Evolutionary conservation across 2,113 vertebrate species (phyloP), one percentile per base, ranked within the genome.

Genomic region (Rhombomys opimus): DNA sequence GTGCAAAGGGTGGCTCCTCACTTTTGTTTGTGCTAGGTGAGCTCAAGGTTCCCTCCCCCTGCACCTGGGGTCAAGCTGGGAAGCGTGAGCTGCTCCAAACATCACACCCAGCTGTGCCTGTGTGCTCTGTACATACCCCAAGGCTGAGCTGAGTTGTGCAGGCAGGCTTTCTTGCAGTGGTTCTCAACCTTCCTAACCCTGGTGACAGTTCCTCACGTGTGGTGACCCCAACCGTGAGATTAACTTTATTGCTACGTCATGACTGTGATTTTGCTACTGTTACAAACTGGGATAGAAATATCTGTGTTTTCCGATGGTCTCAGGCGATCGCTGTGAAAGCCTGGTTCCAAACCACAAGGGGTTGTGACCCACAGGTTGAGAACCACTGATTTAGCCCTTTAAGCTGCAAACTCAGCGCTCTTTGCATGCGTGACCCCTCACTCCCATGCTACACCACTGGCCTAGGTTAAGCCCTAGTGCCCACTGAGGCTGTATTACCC

Each of bases 401-500:
- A 84, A 23, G 14, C n/a, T 91, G 38, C n/a, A 61, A 72, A 73
- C 13, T 81, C 23, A 8, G 5, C 35, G 38, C 41, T 30, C 65
- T 61, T 23, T 35, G 10, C 20, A 1, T 1, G 30, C 54, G 1
- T 4, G 61, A 1, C 22, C 23, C 30, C 75, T 25, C 75, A 73
- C 63, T 96, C 96, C 96, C 89, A 57, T 12, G 20, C 57, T 65
- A 86, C 32, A 38, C 75, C 85, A 65, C 25, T 2, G 1, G 1
- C 61, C 89, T 87, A 18, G 30, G 89, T 38, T 46, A 98, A 97
- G 92, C 88, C 96, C 96, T 85, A 87, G 94, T 87, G 96, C 96
- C 97, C 97, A 97, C 97, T 97, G 76, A 94, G 96, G 87, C 82
- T 20, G 98, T 98, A 98, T 99, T 98, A 99, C 99, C 99, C 99